Evolutionary conservation across 2,113 vertebrate genomes (phyloP), one percentile per base, ranked within the genome.

Genomic region (Odontesthes bonariensis): DNA sequence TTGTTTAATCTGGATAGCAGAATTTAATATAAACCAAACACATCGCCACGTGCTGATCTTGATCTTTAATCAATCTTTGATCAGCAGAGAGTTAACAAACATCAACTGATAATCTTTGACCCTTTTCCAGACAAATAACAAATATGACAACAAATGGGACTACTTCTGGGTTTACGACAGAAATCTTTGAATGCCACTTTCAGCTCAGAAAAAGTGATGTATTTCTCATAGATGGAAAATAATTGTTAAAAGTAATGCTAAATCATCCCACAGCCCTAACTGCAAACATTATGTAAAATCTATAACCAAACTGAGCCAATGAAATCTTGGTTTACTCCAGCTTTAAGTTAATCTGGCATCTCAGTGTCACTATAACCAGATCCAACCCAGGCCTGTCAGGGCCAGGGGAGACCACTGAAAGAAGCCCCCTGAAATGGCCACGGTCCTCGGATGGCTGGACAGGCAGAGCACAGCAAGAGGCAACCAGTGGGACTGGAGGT

Each of bases 401-500:
- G 38, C 56, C 69, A 35, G 56, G 66, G 52, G 61, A 5, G 73
- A 47, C 22, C 35, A 38, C 73, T 74, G 58, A 82, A 54, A 38
- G 19, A 70, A 62, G 19, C 64, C 75, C 79, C 76, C 67, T 40
- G 63, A 83, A 89, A 84, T 76, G 84, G 81, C 78, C 80, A 79
- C 40, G 19, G 58, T 55, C 44, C 73, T 59, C 77, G 75, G 77
- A 47, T 53, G 69, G 73, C 62, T n/a, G 35, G 71, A 16, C 65
- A 55, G 76, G 23, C 78, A 52, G 66, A 16, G 58, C 67, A 63
- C 82, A 82, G 75, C 44, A 8, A 38, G 52, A 83, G 42, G 70
- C 84, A 73, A 81, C 73, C 75, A 83, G 64, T 75, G 83, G 85
- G 75, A 85, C 88, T 87, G 89, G 88, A 91, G 53, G 92, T 93